Percentiles rank a stretch among this genome's conserved stretches.
Conservation (phyloP, 2,888 invertebrate species). For the Ennomos fuscantarius region DNA sequence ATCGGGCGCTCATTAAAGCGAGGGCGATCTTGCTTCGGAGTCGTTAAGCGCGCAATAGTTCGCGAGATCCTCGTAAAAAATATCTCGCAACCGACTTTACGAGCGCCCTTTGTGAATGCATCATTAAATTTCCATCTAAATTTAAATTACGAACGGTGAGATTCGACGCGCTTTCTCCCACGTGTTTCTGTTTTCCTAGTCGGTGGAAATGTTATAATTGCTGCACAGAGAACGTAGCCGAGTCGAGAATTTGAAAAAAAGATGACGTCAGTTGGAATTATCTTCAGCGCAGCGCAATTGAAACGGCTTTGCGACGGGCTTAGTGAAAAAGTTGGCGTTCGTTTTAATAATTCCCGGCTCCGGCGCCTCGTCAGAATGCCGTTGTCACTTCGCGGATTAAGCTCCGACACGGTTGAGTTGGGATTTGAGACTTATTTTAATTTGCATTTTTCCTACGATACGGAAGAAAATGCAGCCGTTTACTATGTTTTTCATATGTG, state of each 20-base stretch:
- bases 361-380: conserved; percentile 86
- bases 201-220: conserved; percentile 85
- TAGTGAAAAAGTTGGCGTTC: conserved; percentile 86
- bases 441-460: conserved; percentile 79
- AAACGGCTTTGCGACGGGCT: conserved; percentile 85
- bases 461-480: conserved; percentile 61
- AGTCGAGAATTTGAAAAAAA: conserved; percentile 83
- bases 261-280: conserved; percentile 85
- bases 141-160: conserved; percentile 82
- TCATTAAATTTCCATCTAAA: conserved; percentile 86
- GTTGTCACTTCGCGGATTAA: conserved; percentile 85
- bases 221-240: conserved; percentile 81
- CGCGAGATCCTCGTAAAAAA: conserved; percentile 85
- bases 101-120: conserved; percentile 85
- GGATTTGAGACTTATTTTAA: conserved; percentile 84
- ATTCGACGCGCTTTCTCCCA: conserved; percentile 77
- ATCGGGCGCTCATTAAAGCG: conserved; percentile 85
- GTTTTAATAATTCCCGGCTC: conserved; percentile 85
- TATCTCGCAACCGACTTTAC: conserved; percentile 84
- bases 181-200: conserved; percentile 85
- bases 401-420: conserved; percentile 84
- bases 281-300: conserved; percentile 85
- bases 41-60: conserved; percentile 86
- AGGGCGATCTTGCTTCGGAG: conserved; percentile 84
- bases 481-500: conserved; percentile 49